phyloP scores from a whole-genome alignment of 2,797 vertebrate species.

The Gephyroberyx darwinii region DNA sequence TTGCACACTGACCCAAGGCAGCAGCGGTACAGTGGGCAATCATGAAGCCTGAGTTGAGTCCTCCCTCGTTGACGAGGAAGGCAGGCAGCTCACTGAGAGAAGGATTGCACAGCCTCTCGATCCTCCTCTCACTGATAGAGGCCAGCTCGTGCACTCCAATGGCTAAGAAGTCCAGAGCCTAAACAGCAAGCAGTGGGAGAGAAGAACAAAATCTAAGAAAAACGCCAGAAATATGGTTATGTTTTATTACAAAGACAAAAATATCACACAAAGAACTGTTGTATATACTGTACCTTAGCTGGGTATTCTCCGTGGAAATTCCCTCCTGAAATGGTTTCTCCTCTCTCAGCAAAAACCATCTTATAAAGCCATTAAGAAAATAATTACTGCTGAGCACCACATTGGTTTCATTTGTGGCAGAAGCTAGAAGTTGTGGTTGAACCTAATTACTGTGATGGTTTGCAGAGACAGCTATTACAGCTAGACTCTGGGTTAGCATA shows the following conservation, averaged over 20 bases:
- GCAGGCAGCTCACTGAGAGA: constrained; percentile 96
- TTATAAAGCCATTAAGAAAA: constrained; percentile 80
- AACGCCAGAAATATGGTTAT: background rate
- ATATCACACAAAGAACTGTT: background rate
- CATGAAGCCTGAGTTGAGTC: constrained; percentile 99
- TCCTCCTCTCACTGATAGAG: constrained; percentile 95
- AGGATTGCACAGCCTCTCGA: constrained; percentile 95
- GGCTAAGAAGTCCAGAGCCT: constrained; percentile 96
- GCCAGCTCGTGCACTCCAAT: constrained; percentile 97
- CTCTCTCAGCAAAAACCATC: constrained; percentile 98
- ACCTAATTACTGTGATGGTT: background rate
- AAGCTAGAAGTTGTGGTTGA: too few relatives aligned
- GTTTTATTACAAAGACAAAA: background rate
- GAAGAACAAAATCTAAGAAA: constrained; percentile 8
- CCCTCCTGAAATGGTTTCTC: constrained; percentile 97
- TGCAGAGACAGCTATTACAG: constrained; percentile 2
- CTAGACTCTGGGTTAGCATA: background rate
- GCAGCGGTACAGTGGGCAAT: constrained; percentile 98
- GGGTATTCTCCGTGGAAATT: constrained; percentile 99
- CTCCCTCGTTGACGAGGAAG: constrained; percentile 96
- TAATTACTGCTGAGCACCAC: too few relatives aligned
- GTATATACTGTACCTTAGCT: constrained; percentile 89
- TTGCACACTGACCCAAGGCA: constrained; percentile 85
- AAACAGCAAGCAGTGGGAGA: background rate
- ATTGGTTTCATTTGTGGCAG: too few relatives aligned